phyloP scores from a whole-genome alignment of 2,888 invertebrate genomes.

The Cantharis rufa region DNA sequence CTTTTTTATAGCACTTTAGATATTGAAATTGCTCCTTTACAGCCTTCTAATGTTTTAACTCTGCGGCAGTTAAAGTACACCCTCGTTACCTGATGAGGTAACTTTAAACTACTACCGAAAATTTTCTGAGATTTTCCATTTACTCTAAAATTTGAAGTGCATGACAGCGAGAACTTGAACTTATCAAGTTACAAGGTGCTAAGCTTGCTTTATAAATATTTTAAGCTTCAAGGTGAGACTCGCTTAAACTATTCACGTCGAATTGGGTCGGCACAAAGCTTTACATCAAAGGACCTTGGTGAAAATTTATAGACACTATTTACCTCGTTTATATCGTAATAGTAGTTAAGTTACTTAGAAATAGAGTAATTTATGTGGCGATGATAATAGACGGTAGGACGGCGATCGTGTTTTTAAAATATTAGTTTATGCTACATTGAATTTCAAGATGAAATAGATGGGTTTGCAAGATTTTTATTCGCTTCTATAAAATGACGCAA shows the following conservation, averaged over 20 bases:
- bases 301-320: not conserved
- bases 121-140: not conserved
- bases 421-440: not conserved
- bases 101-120: not conserved
- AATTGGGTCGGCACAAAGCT: not conserved
- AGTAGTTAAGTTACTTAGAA: not conserved
- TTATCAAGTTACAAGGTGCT: not conserved
- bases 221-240: not conserved
- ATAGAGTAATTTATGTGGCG: not conserved
- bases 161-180: not conserved
- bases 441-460: not conserved
- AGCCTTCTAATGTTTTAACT: not conserved
- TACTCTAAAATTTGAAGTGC: not conserved
- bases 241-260: not conserved
- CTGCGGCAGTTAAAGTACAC: not conserved
- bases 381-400: not conserved
- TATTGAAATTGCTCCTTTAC: not conserved
- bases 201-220: not conserved
- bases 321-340: not conserved
- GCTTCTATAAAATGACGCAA: not conserved
- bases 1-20: not conserved
- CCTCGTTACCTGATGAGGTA: not conserved
- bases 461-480: not conserved
- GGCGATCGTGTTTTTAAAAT: not conserved
- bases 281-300: not conserved